A percentile compares a stretch with the other conserved stretches of the same genome.
Conservation (phyloP, 2,797 vertebrate genomes). For the Tenualosa thibaudeaui region DNA sequence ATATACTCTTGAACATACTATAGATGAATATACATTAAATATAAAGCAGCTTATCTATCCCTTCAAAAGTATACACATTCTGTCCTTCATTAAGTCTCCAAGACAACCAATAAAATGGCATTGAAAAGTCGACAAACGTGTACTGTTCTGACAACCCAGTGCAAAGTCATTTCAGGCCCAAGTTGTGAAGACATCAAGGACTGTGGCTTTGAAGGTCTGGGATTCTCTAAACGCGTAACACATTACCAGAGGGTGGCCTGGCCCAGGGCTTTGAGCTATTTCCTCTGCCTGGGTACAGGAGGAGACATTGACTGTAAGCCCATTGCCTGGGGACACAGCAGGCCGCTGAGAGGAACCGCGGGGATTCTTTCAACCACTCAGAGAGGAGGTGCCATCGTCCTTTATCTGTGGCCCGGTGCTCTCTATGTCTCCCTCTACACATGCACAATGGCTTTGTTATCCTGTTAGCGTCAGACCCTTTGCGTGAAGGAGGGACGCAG, state of each 20-base stretch:
- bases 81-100: not conserved
- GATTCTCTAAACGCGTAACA: not conserved
- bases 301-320: not conserved
- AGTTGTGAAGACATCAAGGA: not conserved
- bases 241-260: not conserved
- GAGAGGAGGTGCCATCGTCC: not conserved
- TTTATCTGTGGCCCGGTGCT: not conserved
- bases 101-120: not conserved
- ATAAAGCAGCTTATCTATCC: not conserved
- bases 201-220: not conserved
- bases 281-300: not conserved
- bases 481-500: not conserved
- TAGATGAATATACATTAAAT: not conserved
- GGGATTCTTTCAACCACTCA: not conserved
- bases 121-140: not conserved
- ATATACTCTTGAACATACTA: not conserved
- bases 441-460: not conserved
- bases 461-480: not conserved
- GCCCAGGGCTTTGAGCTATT: not conserved
- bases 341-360: not conserved
- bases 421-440: not conserved
- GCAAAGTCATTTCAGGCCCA: not conserved
- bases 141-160: not conserved
- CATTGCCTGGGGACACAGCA: not conserved
- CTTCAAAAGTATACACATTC: not conserved